These are phyloP conservation scores for Hemithea aestivaria DNA, from an alignment of 2,888 invertebrate genomes.

Conservation along the genomic window DNA sequence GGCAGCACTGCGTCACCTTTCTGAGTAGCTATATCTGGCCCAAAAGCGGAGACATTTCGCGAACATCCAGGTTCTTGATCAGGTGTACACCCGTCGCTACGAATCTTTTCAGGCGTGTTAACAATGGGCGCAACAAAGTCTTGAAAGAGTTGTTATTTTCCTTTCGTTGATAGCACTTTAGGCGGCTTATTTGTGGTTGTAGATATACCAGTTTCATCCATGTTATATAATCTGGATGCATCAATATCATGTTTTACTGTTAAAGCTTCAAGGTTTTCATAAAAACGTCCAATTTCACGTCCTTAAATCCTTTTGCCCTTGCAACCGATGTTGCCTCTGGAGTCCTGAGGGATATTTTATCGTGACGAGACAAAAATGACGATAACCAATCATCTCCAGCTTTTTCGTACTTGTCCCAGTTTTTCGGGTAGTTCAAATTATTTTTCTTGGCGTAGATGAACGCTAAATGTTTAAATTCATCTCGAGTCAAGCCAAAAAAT, in stretches of 20 bases:
- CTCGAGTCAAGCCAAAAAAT: conserved; percentile 26
- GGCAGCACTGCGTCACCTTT: conserved; percentile 8
- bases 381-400: conserved; percentile 7
- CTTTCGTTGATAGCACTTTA: no score
- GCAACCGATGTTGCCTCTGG: conserved; percentile 23
- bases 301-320: conserved; percentile 18
- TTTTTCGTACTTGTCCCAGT: conserved; percentile 24
- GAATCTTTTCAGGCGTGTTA: conserved; percentile 16
- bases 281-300: no score
- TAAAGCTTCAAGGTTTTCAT: conserved; percentile 9
- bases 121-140: conserved; percentile 3
- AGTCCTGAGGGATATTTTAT: no score
- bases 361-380: conserved; percentile 22
- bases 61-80: conserved; percentile 27
- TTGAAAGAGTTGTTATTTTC: no score
- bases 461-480: conserved; percentile 25
- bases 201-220: conserved; percentile 6
- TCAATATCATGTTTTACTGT: conserved; percentile 18
- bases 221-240: conserved; percentile 19
- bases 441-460: conserved; percentile 26
- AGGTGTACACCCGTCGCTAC: conserved; percentile 18
- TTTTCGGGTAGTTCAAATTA: conserved; percentile 26
- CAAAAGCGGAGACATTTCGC: conserved; percentile 20
- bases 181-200: conserved; percentile 19
- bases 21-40: conserved; percentile 11